Evolutionary conservation across 2,113 vertebrate genomes (phyloP).

Genomic region (Probosciger aterrimus): DNA sequence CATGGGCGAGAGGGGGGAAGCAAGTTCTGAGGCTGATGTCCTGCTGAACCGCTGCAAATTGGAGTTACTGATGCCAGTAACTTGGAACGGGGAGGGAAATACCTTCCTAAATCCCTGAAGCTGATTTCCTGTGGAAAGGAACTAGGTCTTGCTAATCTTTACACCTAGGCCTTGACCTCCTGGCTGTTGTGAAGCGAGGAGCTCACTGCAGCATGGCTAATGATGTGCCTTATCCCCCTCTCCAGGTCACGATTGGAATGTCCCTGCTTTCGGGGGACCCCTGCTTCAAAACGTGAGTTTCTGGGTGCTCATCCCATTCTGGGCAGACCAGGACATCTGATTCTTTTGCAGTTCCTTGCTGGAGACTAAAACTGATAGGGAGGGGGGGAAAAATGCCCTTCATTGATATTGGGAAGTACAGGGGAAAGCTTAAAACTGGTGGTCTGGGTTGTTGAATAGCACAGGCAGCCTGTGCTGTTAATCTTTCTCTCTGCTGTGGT

Average conservation of each 20-base stretch:
- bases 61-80: neutral
- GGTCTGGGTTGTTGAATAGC: neutral
- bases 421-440: neutral
- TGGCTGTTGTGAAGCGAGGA: neutral
- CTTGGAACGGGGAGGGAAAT: neutral
- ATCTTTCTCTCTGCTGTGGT: neutral
- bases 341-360: neutral
- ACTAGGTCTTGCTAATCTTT: neutral
- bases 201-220: neutral
- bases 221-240: neutral
- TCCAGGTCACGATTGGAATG: conserved; percentile 95
- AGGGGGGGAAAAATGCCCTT: neutral
- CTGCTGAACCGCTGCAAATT: neutral
- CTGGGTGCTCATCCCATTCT: rapidly evolving
- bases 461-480: neutral
- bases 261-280: conserved; percentile 95
- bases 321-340: neutral
- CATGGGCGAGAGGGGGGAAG: neutral
- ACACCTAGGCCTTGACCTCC: neutral
- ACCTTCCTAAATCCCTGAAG: neutral
- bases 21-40: neutral
- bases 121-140: neutral
- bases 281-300: conserved; percentile 97
- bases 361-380: neutral
- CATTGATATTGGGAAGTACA: neutral